phyloP scores from a whole-genome alignment of 2,797 vertebrate genomes.

The Phataginus tetradactyla region DNA sequence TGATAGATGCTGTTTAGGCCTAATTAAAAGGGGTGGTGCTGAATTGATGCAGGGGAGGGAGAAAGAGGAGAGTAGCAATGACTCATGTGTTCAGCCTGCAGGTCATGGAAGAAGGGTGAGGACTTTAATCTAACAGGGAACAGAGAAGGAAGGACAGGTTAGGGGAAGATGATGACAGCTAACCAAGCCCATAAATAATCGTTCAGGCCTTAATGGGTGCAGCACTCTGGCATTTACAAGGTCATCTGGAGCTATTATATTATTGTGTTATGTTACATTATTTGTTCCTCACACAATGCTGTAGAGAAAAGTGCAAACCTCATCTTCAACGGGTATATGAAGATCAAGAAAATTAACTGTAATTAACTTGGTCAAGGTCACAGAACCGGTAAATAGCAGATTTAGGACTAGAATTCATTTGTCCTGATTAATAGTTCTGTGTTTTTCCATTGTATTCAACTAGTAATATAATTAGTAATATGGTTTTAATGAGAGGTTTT shows the following conservation, averaged over 20 bases:
- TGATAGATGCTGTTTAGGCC: not conserved
- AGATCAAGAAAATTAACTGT: not conserved
- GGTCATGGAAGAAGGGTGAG: not conserved
- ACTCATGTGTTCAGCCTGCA: not conserved
- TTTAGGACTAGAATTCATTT: not conserved
- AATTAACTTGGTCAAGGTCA: not conserved
- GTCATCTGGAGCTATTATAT: not conserved
- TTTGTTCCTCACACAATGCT: not conserved
- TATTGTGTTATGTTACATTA: not conserved
- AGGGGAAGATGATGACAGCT: not conserved
- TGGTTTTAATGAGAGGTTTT: not conserved
- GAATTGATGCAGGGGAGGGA: not conserved
- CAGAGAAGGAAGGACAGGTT: not conserved
- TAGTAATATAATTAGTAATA: not conserved
- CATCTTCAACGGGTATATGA: not conserved
- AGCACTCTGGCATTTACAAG: not conserved
- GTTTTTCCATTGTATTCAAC: not conserved
- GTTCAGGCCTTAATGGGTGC: not conserved
- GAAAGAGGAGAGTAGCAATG: not conserved
- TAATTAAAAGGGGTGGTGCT: not conserved
- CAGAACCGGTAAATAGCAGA: not conserved
- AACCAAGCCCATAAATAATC: not conserved
- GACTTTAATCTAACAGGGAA: slow-evolving; percentile 1
- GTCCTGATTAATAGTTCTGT: not conserved
- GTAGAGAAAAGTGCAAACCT: not conserved